Conservation (phyloP, 2,797 vertebrate genomes). For the Sebastes hubbsi region DNA sequence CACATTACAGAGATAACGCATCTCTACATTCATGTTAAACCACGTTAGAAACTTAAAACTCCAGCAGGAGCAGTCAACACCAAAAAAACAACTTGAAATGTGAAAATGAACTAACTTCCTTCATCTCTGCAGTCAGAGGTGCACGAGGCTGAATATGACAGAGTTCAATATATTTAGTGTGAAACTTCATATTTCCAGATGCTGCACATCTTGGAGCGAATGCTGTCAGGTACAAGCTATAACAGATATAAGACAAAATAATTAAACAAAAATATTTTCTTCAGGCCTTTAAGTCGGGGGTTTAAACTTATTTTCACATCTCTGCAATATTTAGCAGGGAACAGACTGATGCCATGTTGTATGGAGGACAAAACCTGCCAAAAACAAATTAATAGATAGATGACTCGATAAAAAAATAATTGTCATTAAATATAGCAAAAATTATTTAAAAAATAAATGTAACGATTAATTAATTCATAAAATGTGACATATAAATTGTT, state of each 20-base stretch:
- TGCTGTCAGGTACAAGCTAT: neutral
- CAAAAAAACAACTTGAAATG: conserved; percentile 18
- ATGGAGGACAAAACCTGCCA: too few relatives aligned
- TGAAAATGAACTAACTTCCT: conserved; percentile 10
- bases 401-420: too few relatives aligned
- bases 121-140: conserved; percentile 3
- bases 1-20: conserved; percentile 59
- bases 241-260: neutral
- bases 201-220: neutral
- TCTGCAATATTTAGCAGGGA: neutral
- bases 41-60: conserved; percentile 51
- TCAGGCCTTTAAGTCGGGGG: neutral
- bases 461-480: too few relatives aligned
- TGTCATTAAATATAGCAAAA: too few relatives aligned
- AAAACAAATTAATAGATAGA: too few relatives aligned
- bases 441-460: too few relatives aligned
- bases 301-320: conserved; percentile 1
- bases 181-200: neutral
- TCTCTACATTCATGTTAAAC: conserved; percentile 67
- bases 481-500: too few relatives aligned
- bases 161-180: neutral
- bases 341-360: neutral
- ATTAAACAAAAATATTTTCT: neutral
- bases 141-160: neutral
- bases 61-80: conserved; percentile 38